A percentile compares a stretch with the other conserved stretches of the same genome.
phyloP scores from a whole-genome alignment of 2,113 vertebrate species.

The Limanda limanda region DNA sequence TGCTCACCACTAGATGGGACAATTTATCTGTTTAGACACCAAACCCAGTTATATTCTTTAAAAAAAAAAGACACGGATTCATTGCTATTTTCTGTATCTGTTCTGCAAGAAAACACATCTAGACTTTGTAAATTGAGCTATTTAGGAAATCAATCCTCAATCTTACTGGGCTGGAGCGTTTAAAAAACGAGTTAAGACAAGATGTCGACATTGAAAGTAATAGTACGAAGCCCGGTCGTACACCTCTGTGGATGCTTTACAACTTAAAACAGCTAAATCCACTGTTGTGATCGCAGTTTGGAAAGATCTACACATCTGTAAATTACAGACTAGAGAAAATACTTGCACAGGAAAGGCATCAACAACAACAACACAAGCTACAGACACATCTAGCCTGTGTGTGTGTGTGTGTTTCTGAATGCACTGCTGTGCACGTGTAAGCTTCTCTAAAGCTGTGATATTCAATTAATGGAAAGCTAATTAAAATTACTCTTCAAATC shows the following conservation, averaged over 20 bases:
- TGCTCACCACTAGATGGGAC: constrained; percentile 75
- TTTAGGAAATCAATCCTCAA: constrained; percentile 14
- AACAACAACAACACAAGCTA: constrained; percentile 12
- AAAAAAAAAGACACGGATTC: neutral
- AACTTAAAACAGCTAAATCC: constrained; percentile 3
- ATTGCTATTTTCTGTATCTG: neutral
- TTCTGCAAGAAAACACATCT: neutral
- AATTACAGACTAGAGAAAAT: constrained; percentile 15
- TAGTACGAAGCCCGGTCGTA: neutral
- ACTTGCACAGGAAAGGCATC: constrained; percentile 26
- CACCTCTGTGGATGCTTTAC: neutral
- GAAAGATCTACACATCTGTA: constrained; percentile 2
- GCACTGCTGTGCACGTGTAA: neutral
- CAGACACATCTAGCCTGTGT: neutral
- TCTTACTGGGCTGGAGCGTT: neutral
- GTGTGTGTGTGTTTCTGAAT: neutral
- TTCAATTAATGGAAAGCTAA: constrained; percentile 63
- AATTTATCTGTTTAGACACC: constrained; percentile 60
- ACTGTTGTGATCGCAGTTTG: constrained; percentile 10
- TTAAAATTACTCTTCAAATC: constrained; percentile 59
- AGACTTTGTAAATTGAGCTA: constrained; percentile 18
- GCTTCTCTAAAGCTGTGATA: constrained; percentile 18
- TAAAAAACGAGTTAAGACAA: constrained; percentile 3
- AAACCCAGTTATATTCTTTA: constrained; percentile 2
- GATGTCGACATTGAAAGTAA: neutral